Percentiles rank a stretch among this genome's conserved stretches.
These are phyloP conservation scores for Pterostichus niger DNA, from an alignment of 2,888 invertebrate genomes.

Conservation along the genomic window DNA sequence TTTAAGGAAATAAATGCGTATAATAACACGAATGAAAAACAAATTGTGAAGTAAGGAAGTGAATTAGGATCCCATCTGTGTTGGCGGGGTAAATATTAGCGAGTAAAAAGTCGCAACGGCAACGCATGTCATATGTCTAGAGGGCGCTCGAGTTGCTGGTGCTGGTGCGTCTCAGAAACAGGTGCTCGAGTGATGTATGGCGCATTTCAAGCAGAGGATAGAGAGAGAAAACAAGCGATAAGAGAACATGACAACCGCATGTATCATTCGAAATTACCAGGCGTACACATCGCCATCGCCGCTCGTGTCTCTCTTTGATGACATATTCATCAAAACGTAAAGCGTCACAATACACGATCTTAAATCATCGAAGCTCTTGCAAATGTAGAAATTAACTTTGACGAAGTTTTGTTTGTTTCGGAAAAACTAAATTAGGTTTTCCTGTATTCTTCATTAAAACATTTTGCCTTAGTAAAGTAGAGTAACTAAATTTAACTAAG, in stretches of 20 bases:
- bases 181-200: slow-evolving; percentile 12
- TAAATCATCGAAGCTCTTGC: too few species aligned
- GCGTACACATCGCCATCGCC: background rate
- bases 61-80: background rate
- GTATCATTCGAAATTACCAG: slow-evolving; percentile 5
- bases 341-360: background rate
- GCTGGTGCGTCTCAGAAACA: background rate
- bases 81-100: background rate
- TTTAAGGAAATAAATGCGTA: too few species aligned
- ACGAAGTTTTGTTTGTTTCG: too few species aligned
- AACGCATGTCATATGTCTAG: background rate
- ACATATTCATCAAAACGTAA: background rate
- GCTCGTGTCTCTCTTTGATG: background rate
- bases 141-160: background rate
- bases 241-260: slow-evolving; percentile 15
- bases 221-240: slow-evolving; percentile 11
- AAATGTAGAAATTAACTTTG: too few species aligned
- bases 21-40: background rate
- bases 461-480: too few species aligned
- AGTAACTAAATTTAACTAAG: too few species aligned
- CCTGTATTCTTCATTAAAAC: too few species aligned
- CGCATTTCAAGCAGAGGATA: slow-evolving; percentile 12
- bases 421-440: too few species aligned
- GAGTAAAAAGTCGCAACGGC: slow-evolving; percentile 15
- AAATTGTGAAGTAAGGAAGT: background rate